Base-by-base conservation (phyloP, 2,797 vertebrate species). In the Pipistrellus nathusii region DNA sequence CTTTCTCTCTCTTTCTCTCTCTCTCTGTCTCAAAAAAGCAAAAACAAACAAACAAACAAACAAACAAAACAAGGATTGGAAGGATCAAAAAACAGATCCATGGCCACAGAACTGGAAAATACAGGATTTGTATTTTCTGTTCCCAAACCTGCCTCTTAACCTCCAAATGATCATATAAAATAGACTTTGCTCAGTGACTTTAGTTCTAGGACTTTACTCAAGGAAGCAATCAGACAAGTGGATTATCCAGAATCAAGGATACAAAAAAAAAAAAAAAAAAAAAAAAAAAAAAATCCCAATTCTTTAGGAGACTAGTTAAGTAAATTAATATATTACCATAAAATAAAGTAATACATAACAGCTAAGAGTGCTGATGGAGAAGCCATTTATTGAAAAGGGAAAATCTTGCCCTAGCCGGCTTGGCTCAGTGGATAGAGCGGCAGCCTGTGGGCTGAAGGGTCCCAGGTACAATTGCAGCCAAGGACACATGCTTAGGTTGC, bases 301-400 rank as follows among this genome's bases (percentile, higher is more conserved):
- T 85, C 62, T 93, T 32, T 55, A 87, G 46, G 27, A 94, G 35
- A 88, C 38, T 81, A 27, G 41, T 62, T 44, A 91, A 83, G 66
- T 75, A 88, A 85, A 90, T 68, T 75, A 62, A 64, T 55, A 20
- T 53, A 57, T 48, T 14, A 21, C 72, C 46, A n/a, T 76, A 69
- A 83, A 85, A 76, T 81, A 32, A 84, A 93, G 71, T 75, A 51
- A 73, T 57, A 82, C 8, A 3, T 44, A 83, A 83, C 10, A 69
- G 41, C 14, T 55, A 64, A 93, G 57, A 80, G 25, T 69, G 35
- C 69, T 64, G 57, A 72, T 46, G 35, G 32, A 72, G 8, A 93
- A 68, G 23, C 27, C 83, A 91, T 84, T 35, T 95, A 66, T 14
- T 83, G 18, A 89, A 88, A 93, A 57, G 85, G 78, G 62, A 93